Evolutionary conservation across 2,113 vertebrate genomes (phyloP), one percentile per base, ranked within the genome.

Genomic region (Mesembrinibis cayennensis): DNA sequence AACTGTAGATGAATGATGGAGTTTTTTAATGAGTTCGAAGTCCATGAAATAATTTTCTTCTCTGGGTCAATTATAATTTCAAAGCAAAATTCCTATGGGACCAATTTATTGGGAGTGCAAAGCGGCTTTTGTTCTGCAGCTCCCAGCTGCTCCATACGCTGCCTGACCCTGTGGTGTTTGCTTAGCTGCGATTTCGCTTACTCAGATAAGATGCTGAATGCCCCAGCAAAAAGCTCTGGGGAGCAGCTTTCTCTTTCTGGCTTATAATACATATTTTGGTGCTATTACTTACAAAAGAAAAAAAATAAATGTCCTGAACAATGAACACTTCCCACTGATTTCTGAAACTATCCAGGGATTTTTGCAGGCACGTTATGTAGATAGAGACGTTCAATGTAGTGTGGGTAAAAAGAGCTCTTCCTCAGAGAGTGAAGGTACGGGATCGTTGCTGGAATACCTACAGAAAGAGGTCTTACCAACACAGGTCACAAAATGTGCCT

Each of bases 41-140:
- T 89, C 97, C 97, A 98, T 89, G 93, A 98, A 98, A 98, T 97
- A 93, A 97, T 98, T 97, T 97, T 97, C 93, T 98, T 97, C 85
- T 85, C 45, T 92, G 78, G 96, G 97, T 98, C 98, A 98, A 98
- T 98, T 98, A 97, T 88, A 97, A 98, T 98, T 98, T 98, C 97
- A 98, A 98, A 98, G 97, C 93, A 83, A 95, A 96, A 92, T 73
- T 98, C 98, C 96, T 80, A 23, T 12, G 96, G 95, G 98, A 98
- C 96, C 93, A 97, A 98, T 98, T 98, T 98, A 97, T 45, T 96
- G 94, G 97, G 92, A 98, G 87, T 52, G 93, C 72, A 96, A 87
- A 96, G 88, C 97, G 62, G 79, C 44, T 98, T 98, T 97, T 98
- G 91, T 96, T 98, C 70, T 61, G 95, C 77, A 47, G 40, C 67